These are phyloP conservation scores for Falco rusticolus DNA, from an alignment of 2,797 vertebrate genomes.

Conservation along the genomic window DNA sequence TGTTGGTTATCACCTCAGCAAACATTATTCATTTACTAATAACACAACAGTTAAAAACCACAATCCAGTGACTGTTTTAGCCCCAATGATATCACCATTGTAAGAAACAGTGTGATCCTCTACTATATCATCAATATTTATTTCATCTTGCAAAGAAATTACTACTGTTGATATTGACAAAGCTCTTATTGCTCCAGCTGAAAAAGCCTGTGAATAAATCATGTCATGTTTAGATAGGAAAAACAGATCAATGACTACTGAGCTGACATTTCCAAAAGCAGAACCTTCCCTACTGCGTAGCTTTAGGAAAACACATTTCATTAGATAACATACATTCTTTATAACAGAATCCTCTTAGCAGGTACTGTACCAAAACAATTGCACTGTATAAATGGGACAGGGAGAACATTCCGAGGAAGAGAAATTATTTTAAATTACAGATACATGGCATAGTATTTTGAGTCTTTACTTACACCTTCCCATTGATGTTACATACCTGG, in stretches of 20 bases:
- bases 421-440: background rate
- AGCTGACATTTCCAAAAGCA: conserved; percentile 12
- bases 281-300: background rate
- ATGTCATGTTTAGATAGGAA: background rate
- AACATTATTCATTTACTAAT: background rate
- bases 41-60: background rate
- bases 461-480: background rate
- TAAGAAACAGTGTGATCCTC: background rate
- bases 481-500: background rate
- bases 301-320: background rate
- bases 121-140: background rate
- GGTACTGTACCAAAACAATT: background rate
- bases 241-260: conserved; percentile 14
- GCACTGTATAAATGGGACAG: background rate
- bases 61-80: background rate
- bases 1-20: background rate
- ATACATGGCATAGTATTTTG: background rate
- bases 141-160: conserved; percentile 1
- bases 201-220: conserved; percentile 4
- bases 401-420: background rate
- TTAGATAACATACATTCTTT: background rate
- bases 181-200: background rate
- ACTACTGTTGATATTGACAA: background rate
- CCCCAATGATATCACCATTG: background rate
- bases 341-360: background rate